These are phyloP conservation scores for Siniperca knerii DNA, from an alignment of 2,113 vertebrate species.

Conservation along the genomic window DNA sequence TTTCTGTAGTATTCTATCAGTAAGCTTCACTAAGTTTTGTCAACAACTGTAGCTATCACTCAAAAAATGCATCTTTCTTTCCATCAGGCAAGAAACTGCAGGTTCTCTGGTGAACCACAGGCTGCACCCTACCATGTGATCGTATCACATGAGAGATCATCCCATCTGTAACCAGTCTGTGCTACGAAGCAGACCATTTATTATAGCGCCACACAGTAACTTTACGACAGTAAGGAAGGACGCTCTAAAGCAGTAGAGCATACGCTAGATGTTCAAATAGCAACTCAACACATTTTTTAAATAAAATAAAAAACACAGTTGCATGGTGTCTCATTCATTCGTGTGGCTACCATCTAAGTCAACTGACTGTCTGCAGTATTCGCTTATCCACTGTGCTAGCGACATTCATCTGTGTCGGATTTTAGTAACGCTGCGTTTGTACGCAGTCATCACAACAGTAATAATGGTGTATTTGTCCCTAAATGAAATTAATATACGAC, in stretches of 20 bases:
- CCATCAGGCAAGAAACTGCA: background rate
- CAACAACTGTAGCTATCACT: background rate
- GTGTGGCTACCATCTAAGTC: background rate
- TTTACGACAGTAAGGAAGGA: accelerated
- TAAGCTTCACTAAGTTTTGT: background rate
- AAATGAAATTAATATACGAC: accelerated
- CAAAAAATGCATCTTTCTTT: background rate
- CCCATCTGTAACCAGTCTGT: conserved; percentile 50
- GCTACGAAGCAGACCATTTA: background rate
- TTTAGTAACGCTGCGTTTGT: background rate
- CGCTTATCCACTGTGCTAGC: background rate
- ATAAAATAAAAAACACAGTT: background rate
- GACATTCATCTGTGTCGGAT: background rate
- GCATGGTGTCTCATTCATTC: conserved; percentile 3
- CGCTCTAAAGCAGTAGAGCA: too few species aligned
- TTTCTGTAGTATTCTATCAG: background rate
- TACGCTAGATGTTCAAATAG: background rate
- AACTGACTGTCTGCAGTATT: conserved; percentile 35
- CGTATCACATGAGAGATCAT: conserved; percentile 77
- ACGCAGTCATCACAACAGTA: background rate
- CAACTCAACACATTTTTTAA: background rate
- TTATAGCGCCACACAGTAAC: background rate
- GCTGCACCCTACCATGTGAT: conserved; percentile 73
- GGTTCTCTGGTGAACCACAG: background rate
- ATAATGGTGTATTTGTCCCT: background rate